A percentile compares a stretch with the other conserved stretches of the same genome.
Evolutionary conservation across 2,888 invertebrate genomes (phyloP).

Genomic region (Eretmocerus hayati): DNA sequence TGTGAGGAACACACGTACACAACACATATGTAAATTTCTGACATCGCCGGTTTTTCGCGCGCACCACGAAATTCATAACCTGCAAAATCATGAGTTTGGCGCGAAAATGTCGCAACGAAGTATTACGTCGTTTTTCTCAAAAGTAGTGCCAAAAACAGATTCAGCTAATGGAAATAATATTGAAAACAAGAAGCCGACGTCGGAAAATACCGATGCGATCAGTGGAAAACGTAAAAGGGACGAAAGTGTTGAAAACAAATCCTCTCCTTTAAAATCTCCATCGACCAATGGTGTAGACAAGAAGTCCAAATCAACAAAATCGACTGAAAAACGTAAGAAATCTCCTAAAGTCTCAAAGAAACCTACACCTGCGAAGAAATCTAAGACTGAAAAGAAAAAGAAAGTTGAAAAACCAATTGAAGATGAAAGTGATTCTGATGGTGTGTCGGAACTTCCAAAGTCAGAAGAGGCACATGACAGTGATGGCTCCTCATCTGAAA

Average conservation of each 20-base stretch:
- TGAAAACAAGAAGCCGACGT: background rate
- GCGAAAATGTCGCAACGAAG: slow-evolving; percentile 22
- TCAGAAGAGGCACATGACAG: slow-evolving; percentile 19
- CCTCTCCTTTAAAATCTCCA: slow-evolving; percentile 4
- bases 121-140: slow-evolving; percentile 20
- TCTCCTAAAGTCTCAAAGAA: slow-evolving; percentile 11
- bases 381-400: slow-evolving; percentile 1
- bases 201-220: background rate
- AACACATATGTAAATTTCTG: no score
- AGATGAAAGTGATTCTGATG: background rate
- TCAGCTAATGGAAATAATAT: slow-evolving; percentile 5
- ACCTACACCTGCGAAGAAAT: slow-evolving; percentile 13
- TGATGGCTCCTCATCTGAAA: slow-evolving; percentile 18
- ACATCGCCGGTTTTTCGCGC: no score
- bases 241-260: slow-evolving; percentile 10
- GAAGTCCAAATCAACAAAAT: slow-evolving; percentile 1
- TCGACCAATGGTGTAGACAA: background rate
- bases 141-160: slow-evolving; percentile 11
- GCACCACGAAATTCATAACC: no score
- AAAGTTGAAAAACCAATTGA: slow-evolving; percentile 2
- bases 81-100: slow-evolving; percentile 8
- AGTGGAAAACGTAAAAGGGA: slow-evolving; percentile 11
- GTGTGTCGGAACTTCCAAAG: slow-evolving; percentile 5
- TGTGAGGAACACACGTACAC: no score
- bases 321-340: slow-evolving; percentile 9